phyloP scores from a whole-genome alignment of 1,140 invertebrate species.

The Mycetomoellerius zeteki region DNA sequence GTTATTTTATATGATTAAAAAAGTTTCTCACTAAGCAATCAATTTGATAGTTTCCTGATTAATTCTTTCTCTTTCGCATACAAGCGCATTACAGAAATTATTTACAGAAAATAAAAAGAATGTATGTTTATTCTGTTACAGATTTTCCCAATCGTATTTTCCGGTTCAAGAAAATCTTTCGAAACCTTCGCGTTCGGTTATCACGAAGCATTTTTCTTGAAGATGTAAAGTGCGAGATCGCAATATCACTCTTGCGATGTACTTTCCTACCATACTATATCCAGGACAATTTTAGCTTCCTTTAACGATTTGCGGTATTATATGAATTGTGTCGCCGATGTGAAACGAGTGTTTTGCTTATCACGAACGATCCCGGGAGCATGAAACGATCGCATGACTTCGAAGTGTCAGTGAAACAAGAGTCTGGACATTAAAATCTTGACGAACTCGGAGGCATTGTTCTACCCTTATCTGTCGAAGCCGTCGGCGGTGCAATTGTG shows the following conservation, averaged over 20 bases:
- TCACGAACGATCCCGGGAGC: not conserved
- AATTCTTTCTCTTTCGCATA: not conserved
- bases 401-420: conserved; percentile 65
- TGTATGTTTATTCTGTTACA: conserved; percentile 40
- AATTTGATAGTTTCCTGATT: not conserved
- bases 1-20: not conserved
- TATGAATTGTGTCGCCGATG: conserved; percentile 44
- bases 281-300: not conserved
- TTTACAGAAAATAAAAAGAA: not conserved
- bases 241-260: not conserved
- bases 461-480: not conserved
- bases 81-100: not conserved
- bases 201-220: not conserved
- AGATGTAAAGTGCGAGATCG: conserved; percentile 17
- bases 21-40: not conserved
- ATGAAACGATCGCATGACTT: conserved; percentile 13
- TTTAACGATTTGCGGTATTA: conserved; percentile 23
- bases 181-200: not conserved
- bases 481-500: conserved; percentile 69
- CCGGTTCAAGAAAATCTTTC: not conserved
- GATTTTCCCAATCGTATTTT: conserved; percentile 17
- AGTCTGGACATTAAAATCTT: not conserved
- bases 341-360: conserved; percentile 22
- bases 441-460: not conserved
- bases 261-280: not conserved